Conservation (phyloP, 2,797 vertebrate genomes). For the Melanotaenia boesemani region DNA sequence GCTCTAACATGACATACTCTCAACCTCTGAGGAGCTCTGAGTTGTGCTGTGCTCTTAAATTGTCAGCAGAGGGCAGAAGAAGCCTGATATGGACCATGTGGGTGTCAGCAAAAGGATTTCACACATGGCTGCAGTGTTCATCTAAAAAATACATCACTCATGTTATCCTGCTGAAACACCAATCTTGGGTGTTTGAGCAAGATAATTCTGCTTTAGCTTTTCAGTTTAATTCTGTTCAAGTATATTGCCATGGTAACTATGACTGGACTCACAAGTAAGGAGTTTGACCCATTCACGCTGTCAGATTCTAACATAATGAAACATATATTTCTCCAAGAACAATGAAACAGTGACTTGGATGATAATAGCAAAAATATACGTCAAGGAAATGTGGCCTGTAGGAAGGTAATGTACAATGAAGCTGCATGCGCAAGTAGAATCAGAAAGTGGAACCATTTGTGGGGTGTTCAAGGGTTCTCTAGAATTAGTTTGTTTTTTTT, state of each 20-base stretch:
- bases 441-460: background rate
- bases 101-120: background rate
- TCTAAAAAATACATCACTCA: background rate
- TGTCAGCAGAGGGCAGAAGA: constrained; percentile 66
- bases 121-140: background rate
- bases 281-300: background rate
- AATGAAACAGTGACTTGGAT: background rate
- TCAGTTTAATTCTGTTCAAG: constrained; percentile 11
- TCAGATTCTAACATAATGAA: background rate
- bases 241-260: constrained; percentile 28
- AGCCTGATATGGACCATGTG: constrained; percentile 9
- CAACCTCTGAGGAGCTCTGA: background rate
- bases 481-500: background rate
- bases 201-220: constrained; percentile 7
- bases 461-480: background rate
- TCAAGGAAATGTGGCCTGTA: background rate
- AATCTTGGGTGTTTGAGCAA: constrained; percentile 20
- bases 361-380: background rate
- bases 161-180: constrained; percentile 20
- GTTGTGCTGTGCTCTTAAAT: constrained; percentile 33
- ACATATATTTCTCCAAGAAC: background rate
- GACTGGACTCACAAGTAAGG: background rate
- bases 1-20: constrained; percentile 33
- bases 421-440: background rate
- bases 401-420: background rate